Base-by-base conservation (phyloP, 2,113 vertebrate genomes). In the Laterallus jamaicensis region DNA sequence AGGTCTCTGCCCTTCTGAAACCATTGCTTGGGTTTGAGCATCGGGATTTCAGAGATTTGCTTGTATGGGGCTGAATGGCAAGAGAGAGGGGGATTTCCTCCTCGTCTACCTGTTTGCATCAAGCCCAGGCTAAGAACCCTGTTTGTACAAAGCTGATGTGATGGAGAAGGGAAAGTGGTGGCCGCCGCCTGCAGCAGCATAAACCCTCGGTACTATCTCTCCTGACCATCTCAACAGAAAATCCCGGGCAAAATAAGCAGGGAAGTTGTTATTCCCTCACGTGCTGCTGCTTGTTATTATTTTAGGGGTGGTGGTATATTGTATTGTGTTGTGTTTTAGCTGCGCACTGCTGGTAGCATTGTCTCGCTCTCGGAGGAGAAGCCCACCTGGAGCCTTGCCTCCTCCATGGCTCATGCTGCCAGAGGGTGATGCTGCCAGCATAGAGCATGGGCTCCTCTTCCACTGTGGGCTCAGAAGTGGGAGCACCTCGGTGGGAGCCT, bases 361-460 rank as follows among this genome's bases (percentile, higher is more conserved):
- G 15, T 58, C 39, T 44, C 49, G 2, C 2, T 28, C 2, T 0
- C 25, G 54, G 50, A 56, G 49, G 35, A 73, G 63, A 40, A 70
- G 28, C 35, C 28, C n/a, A 74, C 56, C n/a, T 47, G 47, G 55
- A 91, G 42, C 40, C 32, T 75, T 47, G 12, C 17, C 29, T 17
- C 15, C 10, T 35, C 28, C 9, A 1, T 7, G 29, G 24, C 15
- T 56, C 12, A 7, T 0, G 0, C 7, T 35, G 31, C 6, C 5
- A 59, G 76, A 75, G n/a, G 47, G 37, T 82, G 64, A 37, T 79
- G 44, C 74, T 63, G 37, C 50, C 63, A 32, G 24, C 35, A 62
- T 11, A 21, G 58, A 39, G 13, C 37, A 63, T 79, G 21, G 12
- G 22, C 28, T 82, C 10, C 39, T 39, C 32, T 56, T 79, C 62